Evolutionary conservation across 2,888 invertebrate species (phyloP), one percentile per base, ranked within the genome.

Genomic region (Eudasyphora cyanicolor): DNA sequence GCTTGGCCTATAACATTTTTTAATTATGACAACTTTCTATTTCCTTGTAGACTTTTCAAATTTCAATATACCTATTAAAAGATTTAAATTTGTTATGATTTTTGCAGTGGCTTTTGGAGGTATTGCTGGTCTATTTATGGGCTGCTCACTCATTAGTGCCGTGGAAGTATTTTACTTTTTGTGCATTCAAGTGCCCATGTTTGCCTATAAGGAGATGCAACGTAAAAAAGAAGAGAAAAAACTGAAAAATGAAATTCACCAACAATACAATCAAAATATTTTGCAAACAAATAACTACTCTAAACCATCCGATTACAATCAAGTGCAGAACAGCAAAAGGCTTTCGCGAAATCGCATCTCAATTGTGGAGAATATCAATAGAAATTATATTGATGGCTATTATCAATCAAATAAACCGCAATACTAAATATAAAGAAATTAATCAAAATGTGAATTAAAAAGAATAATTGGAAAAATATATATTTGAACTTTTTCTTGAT

Each of bases 91-190:
- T 49, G 6, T 19, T 19, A 4, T 51, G 4, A 42, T 12, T 1
- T 7, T 69, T 77, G 0, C 82, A 91, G 93, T 93, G 35, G 91
- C 93, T 32, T 93, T 93, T 86, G 93, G 93, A 19, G 93, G 93
- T 64, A 93, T 93, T 80, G 93, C 93, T 38, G 93, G 93, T 1
- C 90, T 93, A 35, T 93, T 93, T 88, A 87, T 93, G 32, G 93
- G 93, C 49, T 93, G 92, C 49, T 93, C 93, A 7, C 87, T 93
- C 32, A 89, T 93, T 78, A 93, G 93, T 86, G 91, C 89, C 70
- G 91, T 92, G 84, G 93, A 93, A 85, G 70, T 93, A 51, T 79
- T 92, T 19, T 93, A 93, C 82, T 93, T 91, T 78, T 69, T 87
- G n/a, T 86, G 88, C 79, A 88, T 91, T 32, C 91, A 91, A 76